Conservation (phyloP, 1,140 invertebrate species). For the Euborellia annulipes region DNA sequence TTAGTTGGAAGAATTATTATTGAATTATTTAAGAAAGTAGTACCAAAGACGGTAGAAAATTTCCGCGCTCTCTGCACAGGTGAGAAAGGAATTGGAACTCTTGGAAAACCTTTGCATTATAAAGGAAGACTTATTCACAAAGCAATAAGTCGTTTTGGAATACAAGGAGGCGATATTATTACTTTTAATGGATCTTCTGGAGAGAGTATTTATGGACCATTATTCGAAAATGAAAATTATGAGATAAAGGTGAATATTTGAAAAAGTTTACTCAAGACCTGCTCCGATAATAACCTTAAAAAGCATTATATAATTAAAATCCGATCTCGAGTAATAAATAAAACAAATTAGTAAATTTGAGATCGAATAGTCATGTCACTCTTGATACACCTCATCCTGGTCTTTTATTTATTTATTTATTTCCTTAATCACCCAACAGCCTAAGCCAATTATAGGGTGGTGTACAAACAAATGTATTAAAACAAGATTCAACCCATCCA, state of each 20-base stretch:
- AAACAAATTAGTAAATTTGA: no score
- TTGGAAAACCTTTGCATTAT: constrained; percentile 53
- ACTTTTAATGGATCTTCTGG: constrained; percentile 71
- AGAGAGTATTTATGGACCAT: constrained; percentile 82
- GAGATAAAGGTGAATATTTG: constrained; percentile 35
- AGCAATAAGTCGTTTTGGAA: constrained; percentile 59
- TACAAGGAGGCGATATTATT: constrained; percentile 71
- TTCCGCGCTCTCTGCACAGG: constrained; percentile 81
- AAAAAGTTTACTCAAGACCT: background rate
- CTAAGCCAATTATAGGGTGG: no score
- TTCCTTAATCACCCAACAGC: no score
- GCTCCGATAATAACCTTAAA: background rate
- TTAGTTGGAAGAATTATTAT: constrained; percentile 64
- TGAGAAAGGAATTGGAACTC: constrained; percentile 53
- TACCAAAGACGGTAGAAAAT: constrained; percentile 83
- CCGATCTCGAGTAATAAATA: no score
- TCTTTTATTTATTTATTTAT: no score
- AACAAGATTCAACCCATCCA: no score
- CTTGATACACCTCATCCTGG: no score
- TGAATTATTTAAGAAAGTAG: constrained; percentile 65
- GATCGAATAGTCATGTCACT: no score
- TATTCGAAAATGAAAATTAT: constrained; percentile 87
- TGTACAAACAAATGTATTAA: no score
- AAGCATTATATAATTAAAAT: no score
- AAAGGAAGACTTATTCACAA: constrained; percentile 61